phyloP scores from a whole-genome alignment of 2,113 vertebrate genomes.

The Heterotis niloticus region DNA sequence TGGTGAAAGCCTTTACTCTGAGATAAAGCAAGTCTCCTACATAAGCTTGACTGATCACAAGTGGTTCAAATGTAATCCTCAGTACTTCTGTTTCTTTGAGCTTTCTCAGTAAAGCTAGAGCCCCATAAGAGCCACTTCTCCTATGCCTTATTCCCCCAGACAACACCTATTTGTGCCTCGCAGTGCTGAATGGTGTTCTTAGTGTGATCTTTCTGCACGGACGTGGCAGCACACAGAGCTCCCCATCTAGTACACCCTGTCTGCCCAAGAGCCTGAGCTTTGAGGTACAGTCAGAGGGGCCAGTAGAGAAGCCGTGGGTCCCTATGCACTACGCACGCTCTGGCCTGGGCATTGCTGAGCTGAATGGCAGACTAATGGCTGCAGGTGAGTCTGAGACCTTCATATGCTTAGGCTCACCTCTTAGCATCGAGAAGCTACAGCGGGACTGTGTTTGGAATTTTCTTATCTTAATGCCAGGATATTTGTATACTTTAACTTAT shows the following conservation, averaged over 20 bases:
- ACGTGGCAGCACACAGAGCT: slow-evolving; percentile 88
- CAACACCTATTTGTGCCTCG: slow-evolving; percentile 92
- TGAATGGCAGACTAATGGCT: slow-evolving; percentile 80
- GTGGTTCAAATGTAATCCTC: too few relatives aligned
- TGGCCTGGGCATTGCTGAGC: slow-evolving; percentile 83
- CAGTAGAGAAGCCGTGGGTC: slow-evolving; percentile 77
- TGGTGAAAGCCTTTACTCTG: too few relatives aligned
- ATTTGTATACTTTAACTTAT: too few relatives aligned
- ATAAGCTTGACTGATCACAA: too few relatives aligned
- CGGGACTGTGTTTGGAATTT: background rate
- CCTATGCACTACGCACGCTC: slow-evolving; percentile 96
- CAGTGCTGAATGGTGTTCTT: slow-evolving; percentile 87
- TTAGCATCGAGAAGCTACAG: background rate
- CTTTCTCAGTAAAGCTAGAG: too few relatives aligned
- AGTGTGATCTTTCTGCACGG: slow-evolving; percentile 95
- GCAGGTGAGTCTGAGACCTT: slow-evolving; percentile 66
- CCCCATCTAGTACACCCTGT: slow-evolving; percentile 86
- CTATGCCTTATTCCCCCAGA: slow-evolving; percentile 55
- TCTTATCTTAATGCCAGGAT: background rate
- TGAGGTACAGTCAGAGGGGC: slow-evolving; percentile 75
- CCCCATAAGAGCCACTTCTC: too few relatives aligned
- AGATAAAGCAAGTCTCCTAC: too few relatives aligned
- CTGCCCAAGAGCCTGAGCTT: slow-evolving; percentile 93
- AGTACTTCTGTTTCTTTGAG: background rate
- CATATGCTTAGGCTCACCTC: too few relatives aligned